phyloP scores from a whole-genome alignment of 2,888 invertebrate species.

The Hoplodrina blanda region DNA sequence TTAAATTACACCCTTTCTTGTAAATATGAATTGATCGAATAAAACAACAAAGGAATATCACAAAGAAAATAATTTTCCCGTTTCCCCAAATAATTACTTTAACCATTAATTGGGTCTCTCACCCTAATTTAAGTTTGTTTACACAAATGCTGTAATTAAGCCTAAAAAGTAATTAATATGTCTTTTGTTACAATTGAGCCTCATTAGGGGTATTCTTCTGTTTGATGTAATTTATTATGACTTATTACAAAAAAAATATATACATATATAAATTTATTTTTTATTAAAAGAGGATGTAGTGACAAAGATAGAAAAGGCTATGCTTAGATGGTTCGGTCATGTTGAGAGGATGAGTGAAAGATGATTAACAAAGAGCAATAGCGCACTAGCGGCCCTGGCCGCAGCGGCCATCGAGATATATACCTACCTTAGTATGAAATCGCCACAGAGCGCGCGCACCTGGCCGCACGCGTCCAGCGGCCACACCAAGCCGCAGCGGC shows the following conservation, averaged over 20 bases:
- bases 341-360: no score
- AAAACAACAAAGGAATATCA: neutral
- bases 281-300: no score
- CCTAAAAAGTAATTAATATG: constrained; percentile 52
- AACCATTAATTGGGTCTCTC: constrained; percentile 25
- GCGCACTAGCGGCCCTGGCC: no score
- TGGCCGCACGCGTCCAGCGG: no score
- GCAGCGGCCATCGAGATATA: no score
- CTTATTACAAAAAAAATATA: neutral
- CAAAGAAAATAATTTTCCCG: constrained; percentile 17
- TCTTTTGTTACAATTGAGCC: constrained; percentile 33
- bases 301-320: no score
- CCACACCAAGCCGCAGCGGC: no score
- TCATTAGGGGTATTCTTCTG: constrained; percentile 5
- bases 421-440: no score
- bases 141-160: constrained; percentile 45
- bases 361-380: no score
- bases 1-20: neutral
- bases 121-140: constrained; percentile 44
- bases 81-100: constrained; percentile 3
- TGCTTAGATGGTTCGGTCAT: no score
- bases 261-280: no score
- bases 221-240: constrained; percentile 16
- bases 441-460: no score
- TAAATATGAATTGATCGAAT: neutral